Percentiles rank a stretch among this genome's conserved stretches.
Conservation (phyloP, 2,797 vertebrate genomes). For the Myotis pilosus region DNA sequence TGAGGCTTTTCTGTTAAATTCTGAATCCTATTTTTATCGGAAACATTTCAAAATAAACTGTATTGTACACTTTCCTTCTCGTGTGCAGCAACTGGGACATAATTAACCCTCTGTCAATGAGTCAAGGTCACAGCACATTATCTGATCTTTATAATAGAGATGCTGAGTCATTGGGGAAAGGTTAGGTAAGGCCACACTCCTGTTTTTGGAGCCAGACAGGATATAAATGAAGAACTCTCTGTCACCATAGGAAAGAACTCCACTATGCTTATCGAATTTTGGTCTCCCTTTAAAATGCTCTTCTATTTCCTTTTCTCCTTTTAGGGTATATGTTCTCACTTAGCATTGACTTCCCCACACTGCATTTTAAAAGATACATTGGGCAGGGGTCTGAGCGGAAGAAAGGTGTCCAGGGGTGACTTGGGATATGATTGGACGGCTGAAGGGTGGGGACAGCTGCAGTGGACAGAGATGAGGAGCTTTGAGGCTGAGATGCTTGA, state of each 20-base stretch:
- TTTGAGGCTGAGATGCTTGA: background rate
- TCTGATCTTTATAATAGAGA: background rate
- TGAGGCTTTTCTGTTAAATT: constrained; percentile 20
- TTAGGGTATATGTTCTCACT: background rate
- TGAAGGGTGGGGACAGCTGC: background rate
- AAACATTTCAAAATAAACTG: constrained; percentile 5
- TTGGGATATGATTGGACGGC: background rate
- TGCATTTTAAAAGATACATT: background rate
- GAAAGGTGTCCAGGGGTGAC: background rate
- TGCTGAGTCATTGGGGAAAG: constrained; percentile 28
- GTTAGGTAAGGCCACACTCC: background rate
- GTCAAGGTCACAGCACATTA: background rate
- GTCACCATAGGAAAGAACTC: background rate
- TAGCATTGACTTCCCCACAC: background rate
- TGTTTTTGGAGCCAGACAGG: constrained; percentile 26
- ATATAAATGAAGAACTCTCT: constrained; percentile 26
- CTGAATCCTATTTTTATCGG: background rate
- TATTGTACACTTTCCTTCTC: background rate
- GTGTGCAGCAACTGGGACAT: background rate
- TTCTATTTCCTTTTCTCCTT: background rate
- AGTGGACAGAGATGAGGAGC: background rate
- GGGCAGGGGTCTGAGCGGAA: background rate
- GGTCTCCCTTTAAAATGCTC: background rate
- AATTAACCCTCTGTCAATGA: background rate
- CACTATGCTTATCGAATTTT: background rate